Evolutionary conservation across 2,888 invertebrate genomes (phyloP).

Genomic region (Troides oblongomaculatus): DNA sequence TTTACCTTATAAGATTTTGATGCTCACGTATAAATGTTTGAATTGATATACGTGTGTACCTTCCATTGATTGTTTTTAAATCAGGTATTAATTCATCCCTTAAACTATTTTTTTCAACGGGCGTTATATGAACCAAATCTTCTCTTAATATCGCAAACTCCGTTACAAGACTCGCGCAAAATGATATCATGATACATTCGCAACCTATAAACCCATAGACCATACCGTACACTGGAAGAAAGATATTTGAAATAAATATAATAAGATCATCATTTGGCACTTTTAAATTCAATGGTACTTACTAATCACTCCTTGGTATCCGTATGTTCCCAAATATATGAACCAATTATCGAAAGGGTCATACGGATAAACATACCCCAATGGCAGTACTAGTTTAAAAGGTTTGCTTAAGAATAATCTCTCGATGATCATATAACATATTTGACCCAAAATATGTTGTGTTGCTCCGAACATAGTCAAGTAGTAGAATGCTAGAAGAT

Average conservation of each 20-base stretch:
- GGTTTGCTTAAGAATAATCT: not conserved
- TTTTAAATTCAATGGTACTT: not conserved
- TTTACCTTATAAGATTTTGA: not conserved
- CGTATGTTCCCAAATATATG: not conserved
- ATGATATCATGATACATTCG: not conserved
- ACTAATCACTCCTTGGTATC: not conserved
- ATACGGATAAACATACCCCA: not conserved
- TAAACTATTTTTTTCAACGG: not conserved
- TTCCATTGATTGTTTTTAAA: not conserved
- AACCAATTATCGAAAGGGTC: not conserved
- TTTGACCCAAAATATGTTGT: not conserved
- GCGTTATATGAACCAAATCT: not conserved
- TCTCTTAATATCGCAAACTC: not conserved
- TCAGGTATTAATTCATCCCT: not conserved
- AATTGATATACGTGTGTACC: not conserved
- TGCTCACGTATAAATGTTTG: not conserved
- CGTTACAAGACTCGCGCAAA: not conserved
- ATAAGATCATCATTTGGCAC: not conserved
- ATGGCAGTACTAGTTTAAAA: constrained; percentile 15
- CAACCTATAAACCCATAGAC: constrained; percentile 47
- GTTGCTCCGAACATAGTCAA: not conserved
- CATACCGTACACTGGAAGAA: constrained; percentile 47
- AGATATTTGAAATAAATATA: not conserved
- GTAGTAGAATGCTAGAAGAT: not conserved
- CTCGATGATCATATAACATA: not conserved